A percentile compares a stretch with the other conserved stretches of the same genome.
Conservation (phyloP, 1,140 invertebrate genomes). For the Habropoda laboriosa region DNA sequence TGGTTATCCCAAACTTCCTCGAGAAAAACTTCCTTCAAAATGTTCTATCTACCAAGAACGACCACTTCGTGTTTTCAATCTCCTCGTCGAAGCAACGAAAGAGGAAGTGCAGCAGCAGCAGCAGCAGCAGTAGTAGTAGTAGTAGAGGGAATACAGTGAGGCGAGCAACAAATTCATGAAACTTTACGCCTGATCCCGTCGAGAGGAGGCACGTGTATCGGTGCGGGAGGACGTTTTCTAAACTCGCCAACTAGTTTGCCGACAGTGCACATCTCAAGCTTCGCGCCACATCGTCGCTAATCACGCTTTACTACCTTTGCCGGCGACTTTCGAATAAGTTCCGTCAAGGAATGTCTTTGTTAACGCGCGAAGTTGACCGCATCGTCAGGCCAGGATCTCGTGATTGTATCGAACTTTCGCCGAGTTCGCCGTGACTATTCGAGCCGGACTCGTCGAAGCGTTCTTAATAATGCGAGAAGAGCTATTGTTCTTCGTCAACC, state of each 20-base stretch:
- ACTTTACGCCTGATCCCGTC: neutral
- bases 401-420: constrained; percentile 29
- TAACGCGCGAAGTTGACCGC: constrained; percentile 44
- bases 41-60: neutral
- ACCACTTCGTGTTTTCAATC: neutral
- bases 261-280: neutral
- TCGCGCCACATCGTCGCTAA: constrained; percentile 12
- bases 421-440: neutral
- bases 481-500: neutral
- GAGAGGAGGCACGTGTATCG: neutral
- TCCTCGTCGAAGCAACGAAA: neutral
- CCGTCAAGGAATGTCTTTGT: constrained; percentile 29
- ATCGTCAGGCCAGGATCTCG: neutral
- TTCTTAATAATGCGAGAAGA: constrained; percentile 23
- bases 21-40: neutral
- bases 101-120: neutral
- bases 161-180: neutral
- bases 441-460: constrained; percentile 22
- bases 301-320: constrained; percentile 27
- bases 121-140: too few relatives aligned
- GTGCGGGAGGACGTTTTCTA: constrained; percentile 12
- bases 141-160: neutral
- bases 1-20: too few relatives aligned
- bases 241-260: constrained; percentile 9
- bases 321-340: constrained; percentile 42